These are phyloP conservation scores for Phrynosoma blainvillii DNA, from an alignment of 2,113 vertebrate genomes.

Conservation along the genomic window DNA sequence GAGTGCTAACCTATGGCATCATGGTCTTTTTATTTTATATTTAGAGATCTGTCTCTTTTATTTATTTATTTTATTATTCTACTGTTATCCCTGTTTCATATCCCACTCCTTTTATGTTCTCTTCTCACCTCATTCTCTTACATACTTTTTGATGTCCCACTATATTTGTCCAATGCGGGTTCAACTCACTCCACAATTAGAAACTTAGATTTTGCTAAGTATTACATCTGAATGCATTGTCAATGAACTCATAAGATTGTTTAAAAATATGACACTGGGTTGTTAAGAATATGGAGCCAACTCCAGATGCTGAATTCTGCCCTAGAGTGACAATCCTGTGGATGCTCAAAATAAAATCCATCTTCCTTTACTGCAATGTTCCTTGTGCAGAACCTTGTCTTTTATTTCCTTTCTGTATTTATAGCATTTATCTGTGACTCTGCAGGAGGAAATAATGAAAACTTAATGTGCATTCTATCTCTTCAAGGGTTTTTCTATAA, in stretches of 20 bases:
- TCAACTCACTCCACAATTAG: neutral
- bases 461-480: slow-evolving; percentile 10
- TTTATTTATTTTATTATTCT: neutral
- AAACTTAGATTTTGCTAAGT: neutral
- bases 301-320: slow-evolving; percentile 21
- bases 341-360: slow-evolving; percentile 14
- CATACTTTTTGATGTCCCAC: no score
- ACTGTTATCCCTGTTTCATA: neutral
- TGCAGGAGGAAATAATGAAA: slow-evolving; percentile 23
- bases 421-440: slow-evolving; percentile 34
- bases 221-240: neutral
- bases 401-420: slow-evolving; percentile 35
- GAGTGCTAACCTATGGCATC: neutral
- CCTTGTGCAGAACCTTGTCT: neutral
- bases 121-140: neutral
- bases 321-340: slow-evolving; percentile 15
- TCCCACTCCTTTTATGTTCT: neutral
- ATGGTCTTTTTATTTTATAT: neutral
- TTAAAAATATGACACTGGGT: neutral
- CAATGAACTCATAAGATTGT: neutral
- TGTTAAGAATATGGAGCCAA: neutral
- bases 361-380: neutral
- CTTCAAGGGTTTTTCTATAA: neutral
- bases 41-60: neutral
- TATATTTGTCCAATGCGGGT: neutral